Percentiles rank a stretch among this genome's conserved stretches.
phyloP scores from a whole-genome alignment of 2,888 invertebrate genomes.

The Philaethria dido region DNA sequence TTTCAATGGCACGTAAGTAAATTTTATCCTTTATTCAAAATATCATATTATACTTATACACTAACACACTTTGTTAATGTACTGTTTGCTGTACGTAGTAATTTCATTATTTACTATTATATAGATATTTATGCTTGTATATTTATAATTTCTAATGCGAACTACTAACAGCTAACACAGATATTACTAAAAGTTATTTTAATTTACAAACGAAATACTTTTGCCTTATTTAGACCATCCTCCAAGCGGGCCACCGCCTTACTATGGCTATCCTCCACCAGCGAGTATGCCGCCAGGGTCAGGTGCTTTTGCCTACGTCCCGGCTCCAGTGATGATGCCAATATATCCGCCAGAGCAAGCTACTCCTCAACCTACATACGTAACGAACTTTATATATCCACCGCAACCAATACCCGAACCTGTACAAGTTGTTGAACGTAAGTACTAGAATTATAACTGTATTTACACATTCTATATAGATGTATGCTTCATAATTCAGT shows the following conservation, averaged over 20 bases:
- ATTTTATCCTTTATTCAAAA: not conserved
- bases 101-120: too few species aligned
- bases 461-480: not conserved
- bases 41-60: not conserved
- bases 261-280: slow-evolving; percentile 52
- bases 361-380: slow-evolving; percentile 49
- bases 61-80: not conserved
- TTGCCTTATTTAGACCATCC: slow-evolving; percentile 56
- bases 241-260: slow-evolving; percentile 53
- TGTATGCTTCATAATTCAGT: not conserved
- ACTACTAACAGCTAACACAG: too few species aligned
- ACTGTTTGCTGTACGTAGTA: too few species aligned
- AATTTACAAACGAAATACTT: not conserved
- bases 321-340: slow-evolving; percentile 70
- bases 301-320: slow-evolving; percentile 61
- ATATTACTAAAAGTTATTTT: not conserved
- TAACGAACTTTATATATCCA: slow-evolving; percentile 69
- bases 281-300: slow-evolving; percentile 45
- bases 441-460: slow-evolving; percentile 31
- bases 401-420: slow-evolving; percentile 54
- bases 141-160: too few species aligned
- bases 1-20: slow-evolving; percentile 49
- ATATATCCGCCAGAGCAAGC: slow-evolving; percentile 56
- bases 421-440: slow-evolving; percentile 52
- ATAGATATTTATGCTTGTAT: too few species aligned